Evolutionary conservation across 2,888 invertebrate species (phyloP).

Genomic region (Acrobasis consociella): DNA sequence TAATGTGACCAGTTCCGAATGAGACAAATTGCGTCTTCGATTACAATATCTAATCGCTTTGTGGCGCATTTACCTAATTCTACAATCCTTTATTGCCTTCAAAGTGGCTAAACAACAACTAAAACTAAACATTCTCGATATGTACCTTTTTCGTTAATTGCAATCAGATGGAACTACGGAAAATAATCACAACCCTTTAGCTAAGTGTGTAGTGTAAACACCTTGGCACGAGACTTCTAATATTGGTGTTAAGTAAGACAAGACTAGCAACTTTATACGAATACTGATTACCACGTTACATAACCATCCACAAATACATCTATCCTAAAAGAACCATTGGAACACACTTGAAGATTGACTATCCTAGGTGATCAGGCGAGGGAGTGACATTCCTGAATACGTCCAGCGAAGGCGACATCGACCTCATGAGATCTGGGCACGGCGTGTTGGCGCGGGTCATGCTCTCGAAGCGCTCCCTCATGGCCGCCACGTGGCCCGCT

Average conservation of each 20-base stretch:
- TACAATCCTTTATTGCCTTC: slow-evolving; percentile 24
- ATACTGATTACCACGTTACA: slow-evolving; percentile 35
- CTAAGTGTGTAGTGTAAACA: slow-evolving; percentile 41
- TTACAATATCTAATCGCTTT: slow-evolving; percentile 16
- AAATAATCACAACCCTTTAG: slow-evolving; percentile 65
- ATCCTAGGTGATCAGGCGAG: slow-evolving; percentile 61
- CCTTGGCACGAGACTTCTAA: slow-evolving; percentile 45
- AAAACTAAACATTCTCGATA: slow-evolving; percentile 62
- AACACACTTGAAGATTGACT: slow-evolving; percentile 29
- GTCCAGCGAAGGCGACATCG: slow-evolving; percentile 59
- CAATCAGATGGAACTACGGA: slow-evolving; percentile 42
- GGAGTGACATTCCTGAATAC: slow-evolving; percentile 61
- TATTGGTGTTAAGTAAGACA: slow-evolving; percentile 33
- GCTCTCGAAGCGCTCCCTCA: slow-evolving; percentile 77
- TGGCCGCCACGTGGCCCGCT: slow-evolving; percentile 78
- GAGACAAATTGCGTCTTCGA: no score
- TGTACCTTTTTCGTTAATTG: slow-evolving; percentile 55
- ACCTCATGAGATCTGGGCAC: slow-evolving; percentile 59
- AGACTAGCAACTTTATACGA: slow-evolving; percentile 43
- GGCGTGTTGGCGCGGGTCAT: slow-evolving; percentile 75
- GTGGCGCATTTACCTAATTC: slow-evolving; percentile 14
- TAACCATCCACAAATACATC: slow-evolving; percentile 31
- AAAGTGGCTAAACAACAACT: slow-evolving; percentile 33
- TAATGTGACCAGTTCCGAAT: no score
- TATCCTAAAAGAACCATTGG: slow-evolving; percentile 25